Evolutionary conservation across 1,140 invertebrate genomes (phyloP), one percentile per base, ranked within the genome.

Genomic region (Cotesia vestalis): DNA sequence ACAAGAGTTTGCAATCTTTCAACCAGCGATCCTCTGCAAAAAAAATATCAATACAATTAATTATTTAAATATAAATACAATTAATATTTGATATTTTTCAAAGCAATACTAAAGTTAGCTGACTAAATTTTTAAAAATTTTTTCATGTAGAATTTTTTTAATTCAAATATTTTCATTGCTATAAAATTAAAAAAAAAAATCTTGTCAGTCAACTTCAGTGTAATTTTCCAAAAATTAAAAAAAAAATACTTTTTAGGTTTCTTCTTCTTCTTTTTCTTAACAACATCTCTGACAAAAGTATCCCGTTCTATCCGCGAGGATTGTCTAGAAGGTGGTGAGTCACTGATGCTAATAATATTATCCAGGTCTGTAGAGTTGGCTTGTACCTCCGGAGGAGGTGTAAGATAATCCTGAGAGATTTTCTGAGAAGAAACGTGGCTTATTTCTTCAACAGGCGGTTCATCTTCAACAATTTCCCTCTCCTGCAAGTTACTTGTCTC

Each of bases 1-100:
- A 87, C 66, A 36, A 80, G n/a, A 20, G 74, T 75, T 9, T 80
- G 78, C 4, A 87, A 60, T 70, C 66, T 81, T 11, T 79, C 80
- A 5, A 61, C 38, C 51, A 86, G 74, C 40, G 79, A 81, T 40
- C 83, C 83, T 51, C 85, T 87, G 74, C 0, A 82, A 82, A 27
- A 72, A 55, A 74, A 66, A 66, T 27, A 68, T 38, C 61, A 46
- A 38, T n/a, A n/a, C n/a, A n/a, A n/a, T n/a, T n/a, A n/a, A n/a
- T n/a, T n/a, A n/a, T n/a, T n/a, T n/a, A n/a, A n/a, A n/a, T n/a
- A n/a, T n/a, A n/a, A n/a, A n/a, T n/a, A n/a, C n/a, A 61, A 67
- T 67, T 73, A 74, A 51, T 69, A 51, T 66, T 66, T 20, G 36
- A 9, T 14, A 57, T 69, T 46, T 8, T 2, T 20, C 4, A 77